phyloP scores from a whole-genome alignment of 2,888 invertebrate species.

The Aspidapion aeneum region DNA sequence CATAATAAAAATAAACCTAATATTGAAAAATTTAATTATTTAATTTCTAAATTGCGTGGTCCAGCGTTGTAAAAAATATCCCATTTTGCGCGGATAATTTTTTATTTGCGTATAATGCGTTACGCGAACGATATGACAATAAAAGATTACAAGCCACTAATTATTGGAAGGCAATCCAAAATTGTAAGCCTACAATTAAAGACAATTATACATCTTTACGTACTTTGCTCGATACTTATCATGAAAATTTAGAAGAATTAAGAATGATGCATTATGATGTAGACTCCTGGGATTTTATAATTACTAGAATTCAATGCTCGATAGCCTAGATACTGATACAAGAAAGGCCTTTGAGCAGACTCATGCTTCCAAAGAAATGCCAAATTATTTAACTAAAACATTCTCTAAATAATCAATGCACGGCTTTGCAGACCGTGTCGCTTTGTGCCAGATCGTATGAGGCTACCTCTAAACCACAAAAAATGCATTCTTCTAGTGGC shows the following conservation, averaged over 20 bases:
- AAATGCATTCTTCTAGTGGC: no score
- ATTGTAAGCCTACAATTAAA: no score
- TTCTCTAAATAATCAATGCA: not conserved
- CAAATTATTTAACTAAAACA: not conserved
- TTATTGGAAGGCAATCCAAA: not conserved
- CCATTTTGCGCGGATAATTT: not conserved
- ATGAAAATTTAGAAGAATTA: not conserved
- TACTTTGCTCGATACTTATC: not conserved
- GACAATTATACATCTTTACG: not conserved
- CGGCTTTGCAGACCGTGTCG: not conserved
- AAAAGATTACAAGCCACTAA: not conserved
- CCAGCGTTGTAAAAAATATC: not conserved
- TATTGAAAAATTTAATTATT: slow-evolving; percentile 1
- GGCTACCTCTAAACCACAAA: not conserved
- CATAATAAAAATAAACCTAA: not conserved
- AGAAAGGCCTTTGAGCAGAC: not conserved
- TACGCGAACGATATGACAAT: not conserved
- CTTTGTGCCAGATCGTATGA: not conserved
- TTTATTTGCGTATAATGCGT: not conserved
- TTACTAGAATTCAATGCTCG: not conserved
- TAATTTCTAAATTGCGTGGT: not conserved
- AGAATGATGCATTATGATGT: not conserved
- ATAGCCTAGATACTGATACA: not conserved
- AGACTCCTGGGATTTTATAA: not conserved
- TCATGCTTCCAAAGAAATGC: not conserved